Evolutionary conservation across 2,888 invertebrate genomes (phyloP), one percentile per base, ranked within the genome.

Genomic region (Chloromyia formosa): DNA sequence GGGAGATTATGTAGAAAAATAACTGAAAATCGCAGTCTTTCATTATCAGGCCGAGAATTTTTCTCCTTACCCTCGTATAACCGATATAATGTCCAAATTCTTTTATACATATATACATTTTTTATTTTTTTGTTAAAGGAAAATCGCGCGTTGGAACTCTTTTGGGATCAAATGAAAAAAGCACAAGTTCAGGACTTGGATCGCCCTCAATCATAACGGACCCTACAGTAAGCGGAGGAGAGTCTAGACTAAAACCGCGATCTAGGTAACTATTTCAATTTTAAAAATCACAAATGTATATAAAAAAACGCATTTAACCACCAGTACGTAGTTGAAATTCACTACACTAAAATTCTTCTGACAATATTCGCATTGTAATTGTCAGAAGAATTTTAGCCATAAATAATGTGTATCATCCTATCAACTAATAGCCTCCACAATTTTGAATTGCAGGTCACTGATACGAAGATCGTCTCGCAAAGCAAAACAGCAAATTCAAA

Each of bases 381-480:
- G n/a, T n/a, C n/a, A n/a, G n/a, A n/a, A n/a, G n/a, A n/a, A n/a
- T n/a, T n/a, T n/a, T n/a, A n/a, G n/a, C n/a, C n/a, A n/a, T n/a
- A n/a, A n/a, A n/a, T n/a, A n/a, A n/a, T n/a, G n/a, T n/a, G n/a
- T n/a, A n/a, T n/a, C n/a, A n/a, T n/a, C n/a, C n/a, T n/a, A n/a
- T n/a, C n/a, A n/a, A n/a, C n/a, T n/a, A n/a, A n/a, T n/a, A n/a
- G n/a, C n/a, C n/a, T n/a, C n/a, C n/a, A n/a, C n/a, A n/a, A n/a
- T n/a, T n/a, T n/a, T n/a, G n/a, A n/a, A n/a, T n/a, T n/a, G n/a
- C 35, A 88, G 92, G 75, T 93, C 93, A 76, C 88, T 94, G 76
- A 94, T 94, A 79, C 88, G 94, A 78, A 88, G 94, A 77, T 91
- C 93, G 75, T 93, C 93, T 81, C 89, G 92, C 79, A 93, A 93